Evolutionary conservation across 2,888 invertebrate genomes (phyloP).

Genomic region (Xanthorhoe designata): DNA sequence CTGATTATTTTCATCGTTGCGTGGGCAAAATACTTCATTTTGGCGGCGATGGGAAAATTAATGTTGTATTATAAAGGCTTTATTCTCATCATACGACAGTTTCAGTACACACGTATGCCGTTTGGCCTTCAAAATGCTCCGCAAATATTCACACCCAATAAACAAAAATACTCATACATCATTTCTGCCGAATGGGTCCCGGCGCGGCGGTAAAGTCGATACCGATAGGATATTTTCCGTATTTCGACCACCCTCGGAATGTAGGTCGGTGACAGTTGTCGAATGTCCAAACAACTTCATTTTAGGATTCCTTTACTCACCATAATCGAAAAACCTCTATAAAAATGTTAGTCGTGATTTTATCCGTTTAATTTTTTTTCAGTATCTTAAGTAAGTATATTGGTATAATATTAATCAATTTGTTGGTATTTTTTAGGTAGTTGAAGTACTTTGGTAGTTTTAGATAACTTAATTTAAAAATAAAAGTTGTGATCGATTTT

Average conservation of each 20-base stretch:
- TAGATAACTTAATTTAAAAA: no score
- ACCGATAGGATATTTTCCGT: slow-evolving; percentile 28
- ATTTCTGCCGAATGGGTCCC: slow-evolving; percentile 17
- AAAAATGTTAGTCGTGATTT: neutral
- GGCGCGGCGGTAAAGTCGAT: slow-evolving; percentile 18
- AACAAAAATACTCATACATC: slow-evolving; percentile 16
- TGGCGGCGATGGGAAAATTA: no score
- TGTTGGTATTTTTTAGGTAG: no score
- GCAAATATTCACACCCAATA: slow-evolving; percentile 12
- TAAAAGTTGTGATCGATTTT: no score
- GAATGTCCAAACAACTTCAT: slow-evolving; percentile 33
- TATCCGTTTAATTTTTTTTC: no score
- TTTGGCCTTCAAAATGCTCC: neutral
- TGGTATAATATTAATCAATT: no score
- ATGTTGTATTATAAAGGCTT: neutral
- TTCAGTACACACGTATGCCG: neutral
- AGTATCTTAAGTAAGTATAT: no score
- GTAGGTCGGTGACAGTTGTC: slow-evolving; percentile 33
- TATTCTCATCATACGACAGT: neutral
- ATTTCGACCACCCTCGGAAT: slow-evolving; percentile 23
- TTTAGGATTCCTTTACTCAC: slow-evolving; percentile 4
- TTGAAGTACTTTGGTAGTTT: no score
- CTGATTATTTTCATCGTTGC: no score
- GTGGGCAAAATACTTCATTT: no score
- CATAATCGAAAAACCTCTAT: neutral